Evolutionary conservation across 2,113 vertebrate genomes (phyloP), one percentile per base, ranked within the genome.

Genomic region (Zingel zingel): DNA sequence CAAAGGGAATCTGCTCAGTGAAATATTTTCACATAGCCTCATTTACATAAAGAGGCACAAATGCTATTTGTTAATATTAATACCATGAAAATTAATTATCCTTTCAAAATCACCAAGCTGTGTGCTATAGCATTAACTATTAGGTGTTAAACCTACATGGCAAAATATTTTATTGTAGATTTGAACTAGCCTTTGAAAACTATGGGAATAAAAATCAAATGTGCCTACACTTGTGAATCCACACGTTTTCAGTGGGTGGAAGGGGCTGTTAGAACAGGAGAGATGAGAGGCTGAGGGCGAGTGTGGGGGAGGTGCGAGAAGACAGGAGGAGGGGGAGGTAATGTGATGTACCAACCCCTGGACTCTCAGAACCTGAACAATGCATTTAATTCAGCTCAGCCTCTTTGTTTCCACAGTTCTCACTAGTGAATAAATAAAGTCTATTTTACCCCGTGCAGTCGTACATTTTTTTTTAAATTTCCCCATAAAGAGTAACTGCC

Each of bases 221-320:
- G 63, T 50, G 66, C 89, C 88, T 51, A 80, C 91, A 76, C 79
- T 84, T 82, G 67, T 79, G 83, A 87, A 86, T 87, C 81, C 89
- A 93, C 92, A 92, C 90, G 61, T 91, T 90, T 90, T 90, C 81
- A 85, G 92, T 94, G 92, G 92, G 94, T 87, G 93, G 92, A 88
- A 77, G 79, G 79, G 87, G 86, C 90, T 83, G 91, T 88, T 89
- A 6, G 70, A 82, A 84, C 86, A 90, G 83, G 81, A 88, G 88
- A 83, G 86, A 92, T 75, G 83, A 91, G 88, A 92, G 89, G 88
- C 87, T 82, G 90, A 89, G 83, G 89, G 91, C 23, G 89, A 88
- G 86, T 84, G 90, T 82, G 91, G 84, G 84, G 79, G 89, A 92
- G 89, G 91, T 86, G 90, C 79, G 83, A 88, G 83, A 92, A 74